phyloP scores from a whole-genome alignment of 2,113 vertebrate genomes.

The Bucco capensis region DNA sequence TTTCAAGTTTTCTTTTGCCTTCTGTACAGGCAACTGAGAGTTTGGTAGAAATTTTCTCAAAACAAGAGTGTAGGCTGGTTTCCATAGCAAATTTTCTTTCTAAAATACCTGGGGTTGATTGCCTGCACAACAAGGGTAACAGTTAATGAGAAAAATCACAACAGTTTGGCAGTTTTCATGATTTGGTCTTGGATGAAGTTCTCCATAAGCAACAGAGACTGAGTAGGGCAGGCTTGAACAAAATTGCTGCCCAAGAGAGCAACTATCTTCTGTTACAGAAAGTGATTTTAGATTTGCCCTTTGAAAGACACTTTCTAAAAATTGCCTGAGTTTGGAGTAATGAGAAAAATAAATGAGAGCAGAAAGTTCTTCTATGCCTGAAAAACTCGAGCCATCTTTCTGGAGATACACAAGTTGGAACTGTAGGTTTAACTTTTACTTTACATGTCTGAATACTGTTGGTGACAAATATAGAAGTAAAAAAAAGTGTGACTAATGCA shows the following conservation, averaged over 20 bases:
- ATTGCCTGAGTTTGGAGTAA: not conserved
- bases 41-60: not conserved
- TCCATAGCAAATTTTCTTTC: not conserved
- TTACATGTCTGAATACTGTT: rapidly evolving
- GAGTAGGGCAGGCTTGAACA: not conserved
- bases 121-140: not conserved
- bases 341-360: not conserved
- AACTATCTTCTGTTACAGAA: not conserved
- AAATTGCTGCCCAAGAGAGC: not conserved
- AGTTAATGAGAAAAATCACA: not conserved
- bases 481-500: not conserved
- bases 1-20: not conserved
- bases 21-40: not conserved
- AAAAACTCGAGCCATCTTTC: not conserved
- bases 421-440: not conserved
- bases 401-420: not conserved
- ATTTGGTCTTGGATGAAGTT: not conserved
- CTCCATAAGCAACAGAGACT: not conserved
- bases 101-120: not conserved
- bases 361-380: not conserved
- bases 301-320: not conserved
- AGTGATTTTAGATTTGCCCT: not conserved
- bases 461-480: not conserved
- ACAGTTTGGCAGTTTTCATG: not conserved
- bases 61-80: not conserved